Evolutionary conservation across 2,888 invertebrate species (phyloP), one percentile per base, ranked within the genome.

Genomic region (Ernsta delagoae): DNA sequence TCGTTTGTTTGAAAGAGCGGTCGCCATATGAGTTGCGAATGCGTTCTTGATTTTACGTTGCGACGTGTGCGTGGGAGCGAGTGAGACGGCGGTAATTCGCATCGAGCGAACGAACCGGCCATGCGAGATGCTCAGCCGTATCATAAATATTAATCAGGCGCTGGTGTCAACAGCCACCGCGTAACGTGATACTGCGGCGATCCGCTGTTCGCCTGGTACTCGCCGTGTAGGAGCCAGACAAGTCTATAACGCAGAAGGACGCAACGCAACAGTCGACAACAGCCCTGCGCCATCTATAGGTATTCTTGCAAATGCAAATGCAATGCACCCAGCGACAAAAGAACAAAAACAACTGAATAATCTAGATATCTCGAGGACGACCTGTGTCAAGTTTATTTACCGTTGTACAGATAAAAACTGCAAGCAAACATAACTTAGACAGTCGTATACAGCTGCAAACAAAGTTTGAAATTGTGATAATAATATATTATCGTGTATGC

Each of bases 81-180:
- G 86, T 75, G 81, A 79, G 91, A 91, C 75, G 79, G 84, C 82
- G 83, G 80, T 84, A 85, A 90, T 91, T 92, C 86, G 92, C 92
- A 85, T 82, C 85, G 87, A 84, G 83, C 81, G 83, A 84, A 85
- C 87, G 82, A 92, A 91, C 92, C 90, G 91, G 91, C 92, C 93
- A 90, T 92, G 88, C 93, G 91, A 93, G 93, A 93, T 93, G 90
- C 90, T 92, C 91, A 88, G 89, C 84, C 89, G 89, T 92, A 93
- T 93, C 93, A 93, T 93, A 93, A 93, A 93, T 93, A 93, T 93
- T 93, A 93, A 93, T 93, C 93, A 93, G 92, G 91, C 93, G 86
- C 89, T 92, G 93, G 93, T 92, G 93, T 93, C 93, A 92, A 93
- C 93, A 92, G 93, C 93, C 93, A 92, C 92, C 88, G 91, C 92